Percentiles rank a stretch among this genome's conserved stretches.
These are phyloP conservation scores for Drosophila nigromelanica DNA, from an alignment of 1,140 invertebrate genomes.

Conservation along the genomic window DNA sequence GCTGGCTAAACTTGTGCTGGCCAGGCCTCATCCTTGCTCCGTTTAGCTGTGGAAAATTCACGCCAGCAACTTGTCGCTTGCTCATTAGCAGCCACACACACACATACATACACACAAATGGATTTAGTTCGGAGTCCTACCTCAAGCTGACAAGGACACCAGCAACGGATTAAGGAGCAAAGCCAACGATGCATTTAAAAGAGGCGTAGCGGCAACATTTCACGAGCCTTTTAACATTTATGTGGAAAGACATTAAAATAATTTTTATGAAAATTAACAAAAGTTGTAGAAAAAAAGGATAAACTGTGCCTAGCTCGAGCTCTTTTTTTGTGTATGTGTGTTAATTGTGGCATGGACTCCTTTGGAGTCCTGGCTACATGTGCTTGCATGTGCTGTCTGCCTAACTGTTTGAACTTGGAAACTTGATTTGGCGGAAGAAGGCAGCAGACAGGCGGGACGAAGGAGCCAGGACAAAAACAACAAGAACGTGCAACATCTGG, in stretches of 20 bases:
- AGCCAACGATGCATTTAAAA: constrained; percentile 64
- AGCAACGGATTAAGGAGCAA: constrained; percentile 53
- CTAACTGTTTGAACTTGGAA: constrained; percentile 75
- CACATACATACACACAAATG: constrained; percentile 21
- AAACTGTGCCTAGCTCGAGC: constrained; percentile 8
- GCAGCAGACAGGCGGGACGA: constrained; percentile 12
- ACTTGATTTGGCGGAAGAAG: constrained; percentile 75
- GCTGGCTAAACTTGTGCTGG: constrained; percentile 13
- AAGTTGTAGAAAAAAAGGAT: constrained; percentile 30
- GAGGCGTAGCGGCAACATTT: constrained; percentile 33
- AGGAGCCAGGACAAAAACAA: constrained; percentile 24
- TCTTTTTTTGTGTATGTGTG: constrained; percentile 30
- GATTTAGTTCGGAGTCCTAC: constrained; percentile 28
- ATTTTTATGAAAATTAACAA: constrained; percentile 76
- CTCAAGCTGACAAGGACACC: constrained; percentile 47
- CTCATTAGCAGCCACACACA: constrained; percentile 57
- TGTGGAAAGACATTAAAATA: constrained; percentile 63
- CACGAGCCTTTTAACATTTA: constrained; percentile 27
- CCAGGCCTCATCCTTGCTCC: not conserved
- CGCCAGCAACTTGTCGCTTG: constrained; percentile 28
- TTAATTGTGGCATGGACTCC: constrained; percentile 63
- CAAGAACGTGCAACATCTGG: constrained; percentile 76
- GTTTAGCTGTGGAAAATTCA: constrained; percentile 9
- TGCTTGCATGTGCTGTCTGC: constrained; percentile 24
- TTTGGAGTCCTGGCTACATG: constrained; percentile 8